These are phyloP conservation scores for Pseudochirops corinnae DNA, from an alignment of 2,797 vertebrate species.

Conservation along the genomic window DNA sequence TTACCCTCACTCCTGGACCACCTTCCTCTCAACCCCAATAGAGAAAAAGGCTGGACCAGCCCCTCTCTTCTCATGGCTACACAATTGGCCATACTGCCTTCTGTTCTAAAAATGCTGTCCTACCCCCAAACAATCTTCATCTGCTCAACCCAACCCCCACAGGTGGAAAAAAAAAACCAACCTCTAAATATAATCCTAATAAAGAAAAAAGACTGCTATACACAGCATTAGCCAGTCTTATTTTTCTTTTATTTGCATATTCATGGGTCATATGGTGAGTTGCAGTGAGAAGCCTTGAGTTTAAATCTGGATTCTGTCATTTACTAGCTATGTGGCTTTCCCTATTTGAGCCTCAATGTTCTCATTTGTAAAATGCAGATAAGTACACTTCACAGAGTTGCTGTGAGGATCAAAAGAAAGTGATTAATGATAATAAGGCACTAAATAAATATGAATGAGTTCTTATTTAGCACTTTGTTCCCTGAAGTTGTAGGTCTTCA, in stretches of 20 bases:
- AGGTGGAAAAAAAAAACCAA: background rate
- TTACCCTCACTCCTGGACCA: background rate
- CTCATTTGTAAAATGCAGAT: background rate
- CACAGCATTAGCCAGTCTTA: background rate
- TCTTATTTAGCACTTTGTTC: constrained; percentile 2
- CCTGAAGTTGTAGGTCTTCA: background rate
- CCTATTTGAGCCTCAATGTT: background rate
- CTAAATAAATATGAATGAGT: background rate
- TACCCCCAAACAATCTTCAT: background rate
- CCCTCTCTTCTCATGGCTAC: background rate
- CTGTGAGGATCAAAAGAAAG: background rate
- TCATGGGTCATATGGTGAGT: background rate
- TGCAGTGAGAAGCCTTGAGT: background rate
- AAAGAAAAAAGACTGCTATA: background rate
- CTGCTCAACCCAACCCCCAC: background rate
- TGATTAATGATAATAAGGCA: background rate
- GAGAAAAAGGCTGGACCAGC: background rate
- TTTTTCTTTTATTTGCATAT: background rate
- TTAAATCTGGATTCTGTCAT: background rate
- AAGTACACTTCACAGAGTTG: background rate
- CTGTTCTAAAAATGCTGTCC: background rate
- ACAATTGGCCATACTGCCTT: background rate
- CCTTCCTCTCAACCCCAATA: background rate
- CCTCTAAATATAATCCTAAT: background rate
- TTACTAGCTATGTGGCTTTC: background rate